These are phyloP conservation scores for Chesias legatella DNA, from an alignment of 2,888 invertebrate species.

Conservation along the genomic window DNA sequence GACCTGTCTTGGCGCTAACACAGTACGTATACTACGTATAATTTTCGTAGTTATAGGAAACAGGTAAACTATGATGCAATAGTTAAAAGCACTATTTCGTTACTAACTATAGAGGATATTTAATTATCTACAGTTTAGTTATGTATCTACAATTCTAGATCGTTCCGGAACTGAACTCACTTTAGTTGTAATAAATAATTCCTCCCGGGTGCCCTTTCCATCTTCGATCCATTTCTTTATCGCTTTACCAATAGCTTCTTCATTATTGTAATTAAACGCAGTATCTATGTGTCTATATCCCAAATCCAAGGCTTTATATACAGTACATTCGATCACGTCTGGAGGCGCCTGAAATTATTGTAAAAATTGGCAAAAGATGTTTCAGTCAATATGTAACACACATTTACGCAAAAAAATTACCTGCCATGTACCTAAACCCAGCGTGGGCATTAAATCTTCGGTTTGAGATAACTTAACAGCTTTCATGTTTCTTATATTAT, in stretches of 20 bases:
- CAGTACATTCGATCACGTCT: constrained; percentile 82
- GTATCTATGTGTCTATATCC: constrained; percentile 91
- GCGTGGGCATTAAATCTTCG: constrained; percentile 82
- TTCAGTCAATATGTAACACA: background rate
- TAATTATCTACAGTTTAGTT: too few species aligned
- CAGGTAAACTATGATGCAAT: too few species aligned
- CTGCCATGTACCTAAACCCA: constrained; percentile 88
- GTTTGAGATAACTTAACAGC: constrained; percentile 66
- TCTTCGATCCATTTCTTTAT: constrained; percentile 83
- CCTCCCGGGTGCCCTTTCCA: constrained; percentile 83
- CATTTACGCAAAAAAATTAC: constrained; percentile 42
- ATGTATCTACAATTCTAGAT: too few species aligned
- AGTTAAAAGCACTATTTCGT: too few species aligned
- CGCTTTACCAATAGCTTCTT: constrained; percentile 86
- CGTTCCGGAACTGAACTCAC: constrained; percentile 62
- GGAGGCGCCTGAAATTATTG: constrained; percentile 74
- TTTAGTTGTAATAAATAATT: constrained; percentile 91
- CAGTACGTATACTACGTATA: too few species aligned
- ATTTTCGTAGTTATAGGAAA: too few species aligned
- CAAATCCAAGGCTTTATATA: constrained; percentile 82
- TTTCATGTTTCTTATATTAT: constrained; percentile 62
- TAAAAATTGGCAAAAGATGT: constrained; percentile 5
- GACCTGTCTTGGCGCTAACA: too few species aligned
- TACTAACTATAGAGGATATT: too few species aligned
- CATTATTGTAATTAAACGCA: constrained; percentile 89